phyloP scores from a whole-genome alignment of 2,797 vertebrate genomes.

The Nyctalus aviator region DNA sequence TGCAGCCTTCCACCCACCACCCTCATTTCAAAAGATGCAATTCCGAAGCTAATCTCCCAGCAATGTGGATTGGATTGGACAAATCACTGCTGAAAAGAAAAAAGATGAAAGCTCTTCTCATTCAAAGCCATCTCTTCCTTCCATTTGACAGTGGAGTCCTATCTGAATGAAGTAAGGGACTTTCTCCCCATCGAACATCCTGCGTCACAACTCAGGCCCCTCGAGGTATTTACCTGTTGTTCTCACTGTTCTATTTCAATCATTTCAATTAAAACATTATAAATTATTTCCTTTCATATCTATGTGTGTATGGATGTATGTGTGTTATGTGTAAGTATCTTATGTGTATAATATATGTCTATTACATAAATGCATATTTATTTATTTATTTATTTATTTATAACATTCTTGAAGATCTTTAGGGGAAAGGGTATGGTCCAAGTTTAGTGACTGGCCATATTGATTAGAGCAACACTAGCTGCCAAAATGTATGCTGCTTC shows the following conservation, averaged over 20 bases:
- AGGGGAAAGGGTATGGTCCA: background rate
- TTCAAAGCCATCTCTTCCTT: background rate
- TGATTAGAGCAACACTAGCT: background rate
- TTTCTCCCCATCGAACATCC: background rate
- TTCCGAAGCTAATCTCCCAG: background rate
- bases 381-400: background rate
- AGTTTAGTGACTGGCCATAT: background rate
- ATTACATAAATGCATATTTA: background rate
- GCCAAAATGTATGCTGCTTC: background rate
- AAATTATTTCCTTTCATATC: background rate
- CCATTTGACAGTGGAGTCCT: background rate
- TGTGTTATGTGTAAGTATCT: background rate
- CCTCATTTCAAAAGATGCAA: background rate
- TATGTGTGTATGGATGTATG: background rate
- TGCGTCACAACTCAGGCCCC: background rate
- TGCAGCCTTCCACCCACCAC: background rate
- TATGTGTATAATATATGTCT: background rate
- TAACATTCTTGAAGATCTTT: background rate
- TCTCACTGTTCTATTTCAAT: background rate
- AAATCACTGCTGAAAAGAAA: background rate
- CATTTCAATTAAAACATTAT: background rate
- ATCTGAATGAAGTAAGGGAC: background rate
- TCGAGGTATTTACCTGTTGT: background rate
- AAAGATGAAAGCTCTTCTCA: background rate
- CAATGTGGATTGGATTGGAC: background rate